These are phyloP conservation scores for Loxodonta africana DNA, from an alignment of 2,113 vertebrate genomes.

Conservation along the genomic window DNA sequence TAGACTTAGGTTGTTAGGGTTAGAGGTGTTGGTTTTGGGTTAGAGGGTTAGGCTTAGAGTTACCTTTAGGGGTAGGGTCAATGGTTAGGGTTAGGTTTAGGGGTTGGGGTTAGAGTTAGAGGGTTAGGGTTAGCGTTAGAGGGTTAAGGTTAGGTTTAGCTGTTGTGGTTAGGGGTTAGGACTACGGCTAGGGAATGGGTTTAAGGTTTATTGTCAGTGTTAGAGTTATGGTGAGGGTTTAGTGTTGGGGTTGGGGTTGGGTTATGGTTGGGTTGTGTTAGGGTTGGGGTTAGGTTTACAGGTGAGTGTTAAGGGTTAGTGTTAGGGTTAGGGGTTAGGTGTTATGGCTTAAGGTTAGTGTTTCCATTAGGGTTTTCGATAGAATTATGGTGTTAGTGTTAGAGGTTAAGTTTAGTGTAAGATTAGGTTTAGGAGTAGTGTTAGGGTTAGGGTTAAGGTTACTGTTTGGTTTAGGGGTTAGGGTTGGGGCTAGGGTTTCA, in stretches of 20 bases:
- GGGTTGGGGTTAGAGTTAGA: too few relatives aligned
- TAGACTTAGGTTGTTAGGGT: neutral
- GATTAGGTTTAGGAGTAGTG: neutral
- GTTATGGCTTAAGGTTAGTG: neutral
- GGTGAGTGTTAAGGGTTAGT: too few relatives aligned
- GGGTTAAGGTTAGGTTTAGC: neutral
- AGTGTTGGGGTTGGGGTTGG: too few relatives aligned
- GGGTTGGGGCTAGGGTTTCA: too few relatives aligned
- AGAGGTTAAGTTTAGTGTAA: neutral
- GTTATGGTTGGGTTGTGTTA: too few relatives aligned
- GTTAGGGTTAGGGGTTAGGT: too few relatives aligned
- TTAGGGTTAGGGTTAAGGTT: conserved; percentile 62
- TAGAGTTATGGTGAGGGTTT: neutral
- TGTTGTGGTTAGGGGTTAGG: neutral
- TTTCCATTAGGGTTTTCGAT: neutral
- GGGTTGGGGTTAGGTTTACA: too few relatives aligned
- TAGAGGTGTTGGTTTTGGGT: neutral
- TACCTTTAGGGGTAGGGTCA: too few relatives aligned
- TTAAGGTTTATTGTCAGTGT: neutral
- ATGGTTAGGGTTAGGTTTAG: too few relatives aligned
- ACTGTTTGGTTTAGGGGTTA: too few relatives aligned
- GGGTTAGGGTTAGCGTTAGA: neutral
- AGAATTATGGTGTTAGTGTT: neutral
- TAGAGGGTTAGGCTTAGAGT: too few relatives aligned
- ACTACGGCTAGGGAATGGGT: neutral